Conservation (phyloP, 2,797 vertebrate genomes). For the Buphagus erythrorhynchus region DNA sequence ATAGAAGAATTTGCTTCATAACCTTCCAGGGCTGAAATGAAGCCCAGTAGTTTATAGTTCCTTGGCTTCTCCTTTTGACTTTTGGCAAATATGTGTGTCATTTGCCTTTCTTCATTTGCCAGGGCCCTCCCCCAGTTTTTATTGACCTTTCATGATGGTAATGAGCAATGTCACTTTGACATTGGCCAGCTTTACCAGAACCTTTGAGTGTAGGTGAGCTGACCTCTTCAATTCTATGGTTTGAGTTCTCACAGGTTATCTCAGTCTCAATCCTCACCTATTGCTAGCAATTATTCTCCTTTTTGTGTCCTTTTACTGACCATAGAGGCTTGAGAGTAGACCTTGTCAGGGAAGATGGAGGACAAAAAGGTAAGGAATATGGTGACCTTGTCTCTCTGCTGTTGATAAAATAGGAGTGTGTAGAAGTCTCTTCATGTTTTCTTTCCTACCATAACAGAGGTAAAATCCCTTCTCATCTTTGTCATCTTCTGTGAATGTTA, state of each 20-base stretch:
- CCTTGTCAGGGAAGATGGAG: not conserved
- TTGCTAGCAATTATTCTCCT: not conserved
- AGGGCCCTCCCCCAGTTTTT: not conserved
- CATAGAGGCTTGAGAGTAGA: not conserved
- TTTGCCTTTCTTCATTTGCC: not conserved
- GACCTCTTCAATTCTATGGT: not conserved
- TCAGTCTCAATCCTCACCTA: rapidly evolving
- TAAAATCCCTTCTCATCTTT: not conserved
- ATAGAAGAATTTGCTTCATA: not conserved
- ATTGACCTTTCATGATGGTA: not conserved
- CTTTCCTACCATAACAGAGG: not conserved
- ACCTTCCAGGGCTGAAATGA: not conserved
- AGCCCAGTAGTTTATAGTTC: not conserved
- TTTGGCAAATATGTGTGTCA: not conserved
- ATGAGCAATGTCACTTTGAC: not conserved
- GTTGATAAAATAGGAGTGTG: not conserved
- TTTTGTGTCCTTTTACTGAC: not conserved
- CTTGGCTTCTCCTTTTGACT: not conserved
- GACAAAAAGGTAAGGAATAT: not conserved
- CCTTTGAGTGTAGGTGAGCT: not conserved
- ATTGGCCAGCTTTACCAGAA: not conserved
- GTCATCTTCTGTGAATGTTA: not conserved
- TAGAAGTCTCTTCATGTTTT: not conserved
- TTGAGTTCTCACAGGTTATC: not conserved
- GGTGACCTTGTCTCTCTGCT: not conserved